Evolutionary conservation across 2,888 invertebrate genomes (phyloP).

Genomic region (Caenorhabditis virilis): DNA sequence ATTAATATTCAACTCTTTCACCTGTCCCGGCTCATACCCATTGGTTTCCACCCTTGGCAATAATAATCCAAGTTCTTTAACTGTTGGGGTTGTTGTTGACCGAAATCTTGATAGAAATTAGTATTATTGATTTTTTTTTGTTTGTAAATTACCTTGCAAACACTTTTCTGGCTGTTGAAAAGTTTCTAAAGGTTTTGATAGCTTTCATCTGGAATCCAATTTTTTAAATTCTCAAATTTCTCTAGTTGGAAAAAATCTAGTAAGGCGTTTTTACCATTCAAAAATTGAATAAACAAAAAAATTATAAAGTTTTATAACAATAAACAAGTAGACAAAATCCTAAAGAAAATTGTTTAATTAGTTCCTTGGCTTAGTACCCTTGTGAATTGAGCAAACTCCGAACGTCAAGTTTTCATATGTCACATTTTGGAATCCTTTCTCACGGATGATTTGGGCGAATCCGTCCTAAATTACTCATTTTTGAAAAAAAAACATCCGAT

Average conservation of each 20-base stretch:
- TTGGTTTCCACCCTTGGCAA: conserved; percentile 15
- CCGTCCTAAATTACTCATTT: conserved; percentile 75
- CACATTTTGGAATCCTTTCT: conserved; percentile 86
- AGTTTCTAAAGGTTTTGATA: conserved; percentile 15
- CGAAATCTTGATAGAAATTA: conserved; percentile 36
- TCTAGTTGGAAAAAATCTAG: neutral
- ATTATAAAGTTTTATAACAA: neutral
- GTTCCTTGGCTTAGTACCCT: conserved; percentile 43
- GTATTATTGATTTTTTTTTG: neutral
- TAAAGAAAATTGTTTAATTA: conserved; percentile 3
- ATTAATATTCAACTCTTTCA: conserved; percentile 7
- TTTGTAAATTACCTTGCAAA: conserved; percentile 17
- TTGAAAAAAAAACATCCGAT: neutral
- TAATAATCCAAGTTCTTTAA: conserved; percentile 50
- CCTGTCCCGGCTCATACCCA: conserved; percentile 56
- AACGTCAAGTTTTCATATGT: conserved; percentile 87
- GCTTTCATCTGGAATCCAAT: conserved; percentile 5
- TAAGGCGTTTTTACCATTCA: neutral
- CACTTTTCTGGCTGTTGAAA: conserved; percentile 12
- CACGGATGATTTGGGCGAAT: conserved; percentile 85
- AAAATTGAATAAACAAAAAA: neutral
- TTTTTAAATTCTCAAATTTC: neutral
- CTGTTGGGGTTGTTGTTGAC: conserved; percentile 21
- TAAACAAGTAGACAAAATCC: too few relatives aligned
- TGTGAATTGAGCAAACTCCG: conserved; percentile 90